Percentiles rank a stretch among this genome's conserved stretches.
Conservation (phyloP, 2,113 vertebrate genomes). For the Lepus americanus region DNA sequence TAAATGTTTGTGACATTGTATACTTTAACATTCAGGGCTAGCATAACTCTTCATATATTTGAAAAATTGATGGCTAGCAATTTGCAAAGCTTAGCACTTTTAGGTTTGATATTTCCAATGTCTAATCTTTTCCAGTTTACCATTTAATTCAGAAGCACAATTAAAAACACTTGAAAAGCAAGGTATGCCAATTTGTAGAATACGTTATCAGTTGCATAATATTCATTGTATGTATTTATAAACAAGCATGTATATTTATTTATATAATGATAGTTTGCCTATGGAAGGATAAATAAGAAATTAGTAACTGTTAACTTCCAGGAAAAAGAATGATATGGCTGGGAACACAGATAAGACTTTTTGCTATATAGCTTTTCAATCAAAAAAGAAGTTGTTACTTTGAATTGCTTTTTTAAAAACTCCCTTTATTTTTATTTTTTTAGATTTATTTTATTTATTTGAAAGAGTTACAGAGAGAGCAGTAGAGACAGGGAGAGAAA, state of each 20-base stretch:
- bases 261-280: neutral
- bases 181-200: conserved; percentile 37
- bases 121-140: conserved; percentile 5
- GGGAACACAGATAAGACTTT: conserved; percentile 19
- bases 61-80: neutral
- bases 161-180: conserved; percentile 47
- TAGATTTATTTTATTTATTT: too few relatives aligned
- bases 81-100: conserved; percentile 19
- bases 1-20: conserved; percentile 5
- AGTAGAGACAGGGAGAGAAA: too few relatives aligned
- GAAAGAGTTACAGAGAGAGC: too few relatives aligned
- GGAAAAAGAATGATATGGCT: neutral
- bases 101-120: conserved; percentile 11
- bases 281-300: neutral
- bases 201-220: conserved; percentile 9
- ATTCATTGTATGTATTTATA: neutral
- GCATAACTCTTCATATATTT: neutral
- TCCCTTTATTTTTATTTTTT: neutral
- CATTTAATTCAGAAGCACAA: conserved; percentile 45
- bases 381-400: conserved; percentile 6
- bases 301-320: neutral
- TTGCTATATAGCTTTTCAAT: neutral
- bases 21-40: conserved; percentile 2
- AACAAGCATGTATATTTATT: neutral
- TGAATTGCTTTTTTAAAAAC: conserved; percentile 1